Base-by-base conservation (phyloP, 1,140 invertebrate species). In the Phocides pigmalion region DNA sequence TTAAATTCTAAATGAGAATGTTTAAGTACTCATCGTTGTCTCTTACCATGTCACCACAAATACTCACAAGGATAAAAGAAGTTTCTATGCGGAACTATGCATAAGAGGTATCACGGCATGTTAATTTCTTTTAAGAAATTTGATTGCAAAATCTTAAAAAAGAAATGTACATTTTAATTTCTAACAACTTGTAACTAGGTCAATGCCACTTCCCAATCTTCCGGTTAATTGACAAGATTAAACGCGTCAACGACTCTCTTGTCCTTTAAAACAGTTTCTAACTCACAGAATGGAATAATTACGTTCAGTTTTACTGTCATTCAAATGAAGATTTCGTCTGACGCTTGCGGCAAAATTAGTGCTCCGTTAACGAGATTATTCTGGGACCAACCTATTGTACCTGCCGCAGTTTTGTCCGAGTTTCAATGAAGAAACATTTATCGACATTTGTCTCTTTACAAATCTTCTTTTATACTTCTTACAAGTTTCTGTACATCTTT, bases 171-270 rank as follows among this genome's bases (percentile, higher is more conserved):
- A 39, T 14, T 39, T 39, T 5, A 39, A 14, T 39, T 2, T 39
- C 3, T 4, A 41, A 2, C 19, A 41, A 54, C 35, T 20, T 20
- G 16, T 35, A 62, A 62, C 32, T 50, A 11, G 58, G 58, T 39
- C 32, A 50, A 49, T 16, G 17, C 28, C 17, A 62, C 58, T 51
- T 71, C 73, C 69, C 68, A 84, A 82, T 85, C 84, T 82, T 81
- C 76, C 65, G 64, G 76, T 76, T 81, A 82, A 87, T 85, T 87
- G 72, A 81, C 72, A 77, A 73, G 77, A 84, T 85, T 84, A 82
- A 84, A 84, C 68, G 69, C 64, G 64, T 72, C 73, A 81, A 74
- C 66, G 69, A 70, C 73, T 84, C 71, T 53, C 72, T 74, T 76
- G 53, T 54, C 68, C 74, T 71, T 78, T 76, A 75, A 76, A 76